These are phyloP conservation scores for Oceanodroma leucorhoa DNA, from an alignment of 2,797 vertebrate genomes.

Conservation along the genomic window DNA sequence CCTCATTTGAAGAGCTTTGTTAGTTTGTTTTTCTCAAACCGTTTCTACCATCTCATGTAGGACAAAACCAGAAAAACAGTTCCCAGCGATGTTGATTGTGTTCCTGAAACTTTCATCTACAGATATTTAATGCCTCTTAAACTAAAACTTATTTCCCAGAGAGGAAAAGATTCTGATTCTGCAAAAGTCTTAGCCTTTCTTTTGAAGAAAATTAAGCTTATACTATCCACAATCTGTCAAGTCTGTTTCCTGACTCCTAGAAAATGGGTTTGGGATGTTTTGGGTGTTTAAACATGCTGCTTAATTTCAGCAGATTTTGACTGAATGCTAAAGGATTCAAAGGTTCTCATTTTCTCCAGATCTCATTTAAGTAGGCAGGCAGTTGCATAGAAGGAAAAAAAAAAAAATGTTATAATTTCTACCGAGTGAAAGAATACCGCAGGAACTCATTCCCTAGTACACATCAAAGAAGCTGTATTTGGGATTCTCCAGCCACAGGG, in stretches of 20 bases:
- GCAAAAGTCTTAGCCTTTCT: not conserved
- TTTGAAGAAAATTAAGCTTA: not conserved
- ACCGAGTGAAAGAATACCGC: not conserved
- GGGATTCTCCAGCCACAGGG: not conserved
- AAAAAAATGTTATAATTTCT: not conserved
- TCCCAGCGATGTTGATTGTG: not conserved
- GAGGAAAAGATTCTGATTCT: not conserved
- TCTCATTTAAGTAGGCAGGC: not conserved
- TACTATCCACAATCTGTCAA: not conserved
- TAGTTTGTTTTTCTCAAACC: not conserved
- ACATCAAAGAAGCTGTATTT: not conserved
- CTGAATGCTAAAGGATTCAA: not conserved
- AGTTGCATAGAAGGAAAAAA: not conserved
- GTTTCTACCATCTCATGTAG: not conserved
- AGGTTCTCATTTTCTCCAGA: not conserved
- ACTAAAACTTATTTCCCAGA: not conserved
- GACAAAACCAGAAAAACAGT: not conserved
- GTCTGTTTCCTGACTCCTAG: not conserved
- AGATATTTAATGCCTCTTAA: not conserved
- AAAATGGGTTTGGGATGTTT: not conserved
- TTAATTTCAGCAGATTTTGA: not conserved
- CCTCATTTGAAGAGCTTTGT: not conserved
- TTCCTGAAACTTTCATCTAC: not conserved
- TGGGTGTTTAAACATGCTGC: not conserved
- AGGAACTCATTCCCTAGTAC: not conserved